Evolutionary conservation across 2,888 invertebrate species (phyloP), one percentile per base, ranked within the genome.

Genomic region (Myopa testacea): DNA sequence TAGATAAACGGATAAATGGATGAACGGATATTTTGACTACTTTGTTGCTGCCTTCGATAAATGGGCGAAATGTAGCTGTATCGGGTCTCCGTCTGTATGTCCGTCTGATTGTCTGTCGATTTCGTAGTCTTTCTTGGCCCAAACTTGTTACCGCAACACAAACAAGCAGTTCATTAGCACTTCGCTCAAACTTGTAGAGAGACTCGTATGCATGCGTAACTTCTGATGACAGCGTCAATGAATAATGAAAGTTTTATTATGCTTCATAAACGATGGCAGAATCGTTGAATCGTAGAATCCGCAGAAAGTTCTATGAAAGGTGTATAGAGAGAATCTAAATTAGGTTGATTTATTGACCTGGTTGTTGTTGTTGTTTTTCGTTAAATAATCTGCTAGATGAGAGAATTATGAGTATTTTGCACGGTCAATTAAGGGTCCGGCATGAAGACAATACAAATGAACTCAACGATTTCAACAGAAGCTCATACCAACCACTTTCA

Each of bases 141-240:
- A 67, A 67, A 34, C 67, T 34, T 67, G n/a, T 38, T 67, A 38
- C 67, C 67, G 38, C 12, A 67, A 45, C 45, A 6, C 45, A 45
- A 45, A 10, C 45, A 45, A 45, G 38, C 38, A 67, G 67, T 67
- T 67, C 67, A 67, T 67, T 67, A 67, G 38, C 67, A 67, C 67
- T 67, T 67, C n/a, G 16, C 38, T 37, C 16, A 34, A n/a, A 7
- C 12, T 63, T n/a, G 63, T 45, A 45, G 10, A 45, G 45, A 6
- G 45, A 6, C 45, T 8, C 45, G 45, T 45, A 3, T 45, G 1
- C 45, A 45, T 45, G 45, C 6, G 45, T n/a, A 16, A n/a, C 55
- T 50, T 50, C 14, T 50, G 50, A 10, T 50, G 50, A 50, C 50
- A 50, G 55, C 55, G 14, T 55, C 55, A 55, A 55, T 55, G n/a